Conservation (phyloP, 2,888 invertebrate species). For the Trichopria drosophilae region DNA sequence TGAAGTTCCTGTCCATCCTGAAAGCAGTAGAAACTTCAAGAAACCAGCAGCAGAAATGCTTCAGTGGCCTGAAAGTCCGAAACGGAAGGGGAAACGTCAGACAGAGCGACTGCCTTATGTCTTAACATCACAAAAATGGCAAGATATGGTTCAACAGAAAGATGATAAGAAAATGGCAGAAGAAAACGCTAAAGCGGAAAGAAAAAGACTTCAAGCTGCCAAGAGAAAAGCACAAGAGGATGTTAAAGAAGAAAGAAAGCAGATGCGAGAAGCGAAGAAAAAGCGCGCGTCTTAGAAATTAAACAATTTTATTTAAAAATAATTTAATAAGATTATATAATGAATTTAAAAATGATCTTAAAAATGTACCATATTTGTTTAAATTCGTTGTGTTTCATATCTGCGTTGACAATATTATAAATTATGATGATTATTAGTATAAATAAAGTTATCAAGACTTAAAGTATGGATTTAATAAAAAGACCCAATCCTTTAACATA, state of each 20-base stretch:
- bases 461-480: too few relatives aligned
- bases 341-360: too few relatives aligned
- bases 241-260: constrained; percentile 10
- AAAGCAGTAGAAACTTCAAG: too few relatives aligned
- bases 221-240: constrained; percentile 14
- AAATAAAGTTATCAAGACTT: too few relatives aligned
- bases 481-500: too few relatives aligned
- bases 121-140: constrained; percentile 11
- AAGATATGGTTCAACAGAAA: constrained; percentile 8
- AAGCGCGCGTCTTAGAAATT: not conserved
- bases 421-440: too few relatives aligned
- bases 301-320: too few relatives aligned
- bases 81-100: constrained; percentile 20
- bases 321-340: too few relatives aligned
- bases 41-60: constrained; percentile 1
- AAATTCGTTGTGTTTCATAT: too few relatives aligned
- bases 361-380: too few relatives aligned
- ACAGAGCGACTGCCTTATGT: constrained; percentile 19
- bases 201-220: constrained; percentile 1
- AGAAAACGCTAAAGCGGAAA: not conserved
- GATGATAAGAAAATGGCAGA: constrained; percentile 12
- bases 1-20: too few relatives aligned
- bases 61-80: constrained; percentile 14
- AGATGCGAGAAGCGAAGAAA: not conserved
- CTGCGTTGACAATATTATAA: too few relatives aligned